phyloP scores from a whole-genome alignment of 2,888 invertebrate species.

The Drosophila anomalata region DNA sequence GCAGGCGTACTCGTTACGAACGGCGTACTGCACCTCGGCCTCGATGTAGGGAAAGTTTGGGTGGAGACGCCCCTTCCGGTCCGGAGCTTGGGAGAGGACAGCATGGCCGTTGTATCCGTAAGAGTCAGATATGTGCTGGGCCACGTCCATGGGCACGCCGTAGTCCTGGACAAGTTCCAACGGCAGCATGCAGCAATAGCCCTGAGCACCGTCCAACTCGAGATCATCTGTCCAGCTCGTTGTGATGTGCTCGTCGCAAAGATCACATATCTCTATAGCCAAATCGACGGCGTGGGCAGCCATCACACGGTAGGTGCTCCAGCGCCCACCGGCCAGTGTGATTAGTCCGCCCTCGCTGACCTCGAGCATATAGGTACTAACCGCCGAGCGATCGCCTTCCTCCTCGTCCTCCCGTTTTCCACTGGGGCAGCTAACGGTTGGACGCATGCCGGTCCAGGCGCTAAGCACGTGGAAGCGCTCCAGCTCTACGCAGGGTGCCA shows the following conservation, averaged over 20 bases:
- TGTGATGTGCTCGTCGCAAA: constrained; percentile 87
- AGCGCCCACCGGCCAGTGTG: constrained; percentile 99
- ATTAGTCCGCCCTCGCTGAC: constrained; percentile 94
- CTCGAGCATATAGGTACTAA: constrained; percentile 98
- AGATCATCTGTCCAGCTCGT: constrained; percentile 93
- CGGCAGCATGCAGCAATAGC: constrained; percentile 98
- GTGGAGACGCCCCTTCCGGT: constrained; percentile 89
- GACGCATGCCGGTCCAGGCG: constrained; percentile 98
- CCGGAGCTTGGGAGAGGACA: constrained; percentile 88
- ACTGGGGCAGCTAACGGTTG: constrained; percentile 97
- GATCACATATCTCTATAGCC: constrained; percentile 87
- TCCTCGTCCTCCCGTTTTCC: constrained; percentile 90
- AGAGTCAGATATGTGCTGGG: constrained; percentile 96
- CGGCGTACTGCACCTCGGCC: constrained; percentile 94
- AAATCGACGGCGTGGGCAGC: constrained; percentile 97
- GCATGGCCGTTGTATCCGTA: constrained; percentile 98
- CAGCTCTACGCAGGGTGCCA: constrained; percentile 97
- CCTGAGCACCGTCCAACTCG: constrained; percentile 97
- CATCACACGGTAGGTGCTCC: constrained; percentile 99
- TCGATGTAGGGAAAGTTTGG: constrained; percentile 99
- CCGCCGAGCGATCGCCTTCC: constrained; percentile 84
- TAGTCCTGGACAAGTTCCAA: constrained; percentile 99
- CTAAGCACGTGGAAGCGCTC: constrained; percentile 97
- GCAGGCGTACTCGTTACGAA: constrained; percentile 97
- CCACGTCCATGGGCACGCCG: constrained; percentile 98